A percentile compares a stretch with the other conserved stretches of the same genome.
phyloP scores from a whole-genome alignment of 2,888 invertebrate genomes.

The Megastigmus dorsalis region DNA sequence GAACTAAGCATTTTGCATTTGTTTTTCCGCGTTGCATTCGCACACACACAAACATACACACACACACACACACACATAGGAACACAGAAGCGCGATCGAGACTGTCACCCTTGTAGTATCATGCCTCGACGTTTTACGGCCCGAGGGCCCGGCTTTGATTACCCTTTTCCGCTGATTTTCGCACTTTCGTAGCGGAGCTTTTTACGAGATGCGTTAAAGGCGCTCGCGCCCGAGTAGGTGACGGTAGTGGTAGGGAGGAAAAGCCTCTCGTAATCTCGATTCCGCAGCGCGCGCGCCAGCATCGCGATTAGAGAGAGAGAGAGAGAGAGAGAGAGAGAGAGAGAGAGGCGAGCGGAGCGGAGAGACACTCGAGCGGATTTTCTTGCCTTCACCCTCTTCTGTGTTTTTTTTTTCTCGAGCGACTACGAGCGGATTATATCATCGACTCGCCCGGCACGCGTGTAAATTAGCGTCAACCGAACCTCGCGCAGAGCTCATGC shows the following conservation, averaged over 20 bases:
- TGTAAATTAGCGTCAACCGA: no score
- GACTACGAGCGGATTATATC: no score
- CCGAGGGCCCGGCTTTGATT: neutral
- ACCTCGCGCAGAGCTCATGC: no score
- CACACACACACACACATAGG: no score
- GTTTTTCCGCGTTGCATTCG: neutral
- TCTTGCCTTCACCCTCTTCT: no score
- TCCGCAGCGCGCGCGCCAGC: neutral
- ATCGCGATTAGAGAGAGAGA: neutral
- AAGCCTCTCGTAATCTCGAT: neutral
- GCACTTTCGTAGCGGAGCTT: constrained; percentile 10
- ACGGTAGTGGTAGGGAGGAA: neutral
- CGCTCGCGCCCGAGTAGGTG: no score
- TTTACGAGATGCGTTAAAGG: constrained; percentile 17
- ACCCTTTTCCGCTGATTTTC: constrained; percentile 40
- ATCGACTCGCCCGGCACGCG: no score
- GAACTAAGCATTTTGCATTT: constrained; percentile 10
- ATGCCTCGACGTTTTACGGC: no score
- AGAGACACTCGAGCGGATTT: no score
- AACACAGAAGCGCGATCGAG: no score
- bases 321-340: neutral
- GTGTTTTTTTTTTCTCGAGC: no score
- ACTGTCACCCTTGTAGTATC: no score
- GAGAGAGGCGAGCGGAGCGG: neutral
- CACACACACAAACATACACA: neutral